These are phyloP conservation scores for Phaethornis superciliosus DNA, from an alignment of 2,113 vertebrate genomes.

Conservation along the genomic window DNA sequence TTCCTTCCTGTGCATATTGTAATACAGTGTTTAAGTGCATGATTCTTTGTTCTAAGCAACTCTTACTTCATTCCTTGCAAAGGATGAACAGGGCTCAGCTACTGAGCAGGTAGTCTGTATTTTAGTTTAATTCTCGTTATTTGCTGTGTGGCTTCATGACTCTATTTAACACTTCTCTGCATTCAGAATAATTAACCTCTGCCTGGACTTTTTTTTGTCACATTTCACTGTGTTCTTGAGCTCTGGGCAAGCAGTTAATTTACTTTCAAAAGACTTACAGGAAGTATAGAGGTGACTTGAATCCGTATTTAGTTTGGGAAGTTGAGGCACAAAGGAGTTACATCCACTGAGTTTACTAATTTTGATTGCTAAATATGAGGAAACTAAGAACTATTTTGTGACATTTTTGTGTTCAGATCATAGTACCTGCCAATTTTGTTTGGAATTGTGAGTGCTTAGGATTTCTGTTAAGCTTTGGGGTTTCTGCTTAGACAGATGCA, in stretches of 20 bases:
- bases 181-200: slow-evolving; percentile 30
- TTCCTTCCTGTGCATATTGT: neutral
- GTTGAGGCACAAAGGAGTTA: neutral
- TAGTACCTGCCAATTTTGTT: neutral
- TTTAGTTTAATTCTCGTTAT: neutral
- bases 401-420: neutral
- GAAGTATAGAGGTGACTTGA: neutral
- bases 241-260: neutral
- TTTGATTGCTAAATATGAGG: neutral
- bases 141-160: neutral
- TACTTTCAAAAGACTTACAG: neutral
- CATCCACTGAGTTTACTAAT: neutral
- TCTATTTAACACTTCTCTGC: neutral
- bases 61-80: neutral
- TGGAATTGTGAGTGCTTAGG: neutral
- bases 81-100: neutral
- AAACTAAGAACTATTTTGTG: neutral
- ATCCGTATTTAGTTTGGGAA: neutral
- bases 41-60: neutral
- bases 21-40: neutral
- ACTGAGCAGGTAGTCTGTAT: neutral
- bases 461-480: neutral
- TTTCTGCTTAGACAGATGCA: neutral
- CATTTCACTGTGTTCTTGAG: neutral
- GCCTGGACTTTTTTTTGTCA: slow-evolving; percentile 10